These are phyloP conservation scores for Hemibagrus guttatus DNA, from an alignment of 2,797 vertebrate species.

Conservation along the genomic window DNA sequence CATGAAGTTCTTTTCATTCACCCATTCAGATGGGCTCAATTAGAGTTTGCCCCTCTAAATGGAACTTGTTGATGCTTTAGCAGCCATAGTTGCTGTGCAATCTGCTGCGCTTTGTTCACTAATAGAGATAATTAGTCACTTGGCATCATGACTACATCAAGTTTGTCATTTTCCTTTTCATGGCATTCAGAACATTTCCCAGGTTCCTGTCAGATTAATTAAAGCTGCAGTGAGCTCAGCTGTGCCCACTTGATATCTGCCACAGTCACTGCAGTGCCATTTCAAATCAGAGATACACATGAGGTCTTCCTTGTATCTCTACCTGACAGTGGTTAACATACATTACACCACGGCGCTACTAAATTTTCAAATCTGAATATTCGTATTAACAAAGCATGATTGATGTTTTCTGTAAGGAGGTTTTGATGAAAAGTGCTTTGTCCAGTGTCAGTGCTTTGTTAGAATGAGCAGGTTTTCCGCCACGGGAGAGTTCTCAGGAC, in stretches of 20 bases:
- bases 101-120: neutral
- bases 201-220: conserved; percentile 22
- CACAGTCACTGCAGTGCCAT: conserved; percentile 3
- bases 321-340: neutral
- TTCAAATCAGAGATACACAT: neutral
- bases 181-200: conserved; percentile 25
- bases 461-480: neutral
- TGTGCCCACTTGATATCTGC: neutral
- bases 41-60: neutral
- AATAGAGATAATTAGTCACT: conserved; percentile 23
- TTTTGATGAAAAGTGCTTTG: neutral
- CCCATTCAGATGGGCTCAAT: neutral
- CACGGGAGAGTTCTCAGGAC: neutral
- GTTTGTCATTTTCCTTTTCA: conserved; percentile 32
- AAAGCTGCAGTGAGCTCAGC: conserved; percentile 14
- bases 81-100: conserved; percentile 6
- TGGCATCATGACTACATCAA: conserved; percentile 2
- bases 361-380: neutral
- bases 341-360: neutral
- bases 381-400: neutral
- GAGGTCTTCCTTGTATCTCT: neutral
- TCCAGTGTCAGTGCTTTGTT: neutral
- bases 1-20: neutral
- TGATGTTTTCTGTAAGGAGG: neutral
- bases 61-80: neutral